These are phyloP conservation scores for Cyprinus carpio DNA, from an alignment of 2,113 vertebrate species.

Conservation along the genomic window DNA sequence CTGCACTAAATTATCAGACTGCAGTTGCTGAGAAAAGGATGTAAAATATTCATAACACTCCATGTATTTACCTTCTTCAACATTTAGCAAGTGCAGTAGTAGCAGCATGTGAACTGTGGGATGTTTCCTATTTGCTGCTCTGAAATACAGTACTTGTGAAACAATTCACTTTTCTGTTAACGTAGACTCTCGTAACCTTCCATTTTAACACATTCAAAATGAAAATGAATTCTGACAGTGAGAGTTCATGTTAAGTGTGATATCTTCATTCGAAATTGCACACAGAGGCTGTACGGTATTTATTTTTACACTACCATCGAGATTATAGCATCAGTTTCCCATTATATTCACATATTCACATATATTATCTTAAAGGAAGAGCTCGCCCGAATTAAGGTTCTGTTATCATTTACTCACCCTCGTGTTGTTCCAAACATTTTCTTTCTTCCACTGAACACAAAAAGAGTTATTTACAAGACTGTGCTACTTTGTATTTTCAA, in stretches of 20 bases:
- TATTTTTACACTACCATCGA: not conserved
- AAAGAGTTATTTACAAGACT: not conserved
- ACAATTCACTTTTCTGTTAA: constrained; percentile 12
- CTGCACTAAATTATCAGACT: not conserved
- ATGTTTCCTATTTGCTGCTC: not conserved
- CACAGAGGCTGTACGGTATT: constrained; percentile 2
- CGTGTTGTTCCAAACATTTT: not conserved
- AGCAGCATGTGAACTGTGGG: not conserved
- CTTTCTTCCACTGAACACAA: not conserved
- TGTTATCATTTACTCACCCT: not conserved
- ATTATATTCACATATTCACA: not conserved
- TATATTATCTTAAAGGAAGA: not conserved
- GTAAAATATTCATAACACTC: constrained; percentile 12
- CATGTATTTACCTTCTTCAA: constrained; percentile 1
- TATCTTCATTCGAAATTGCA: constrained; percentile 5
- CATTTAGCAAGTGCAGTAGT: not conserved
- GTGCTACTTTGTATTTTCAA: not conserved
- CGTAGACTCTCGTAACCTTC: not conserved
- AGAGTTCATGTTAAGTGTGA: constrained; percentile 42
- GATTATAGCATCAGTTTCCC: constrained; percentile 1
- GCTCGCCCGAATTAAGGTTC: not conserved
- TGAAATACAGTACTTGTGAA: not conserved
- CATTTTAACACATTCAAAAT: not conserved
- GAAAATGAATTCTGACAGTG: not conserved
- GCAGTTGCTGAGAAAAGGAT: constrained; percentile 1